These are phyloP conservation scores for Microdon myrmicae DNA, from an alignment of 2,888 invertebrate genomes.

Conservation along the genomic window DNA sequence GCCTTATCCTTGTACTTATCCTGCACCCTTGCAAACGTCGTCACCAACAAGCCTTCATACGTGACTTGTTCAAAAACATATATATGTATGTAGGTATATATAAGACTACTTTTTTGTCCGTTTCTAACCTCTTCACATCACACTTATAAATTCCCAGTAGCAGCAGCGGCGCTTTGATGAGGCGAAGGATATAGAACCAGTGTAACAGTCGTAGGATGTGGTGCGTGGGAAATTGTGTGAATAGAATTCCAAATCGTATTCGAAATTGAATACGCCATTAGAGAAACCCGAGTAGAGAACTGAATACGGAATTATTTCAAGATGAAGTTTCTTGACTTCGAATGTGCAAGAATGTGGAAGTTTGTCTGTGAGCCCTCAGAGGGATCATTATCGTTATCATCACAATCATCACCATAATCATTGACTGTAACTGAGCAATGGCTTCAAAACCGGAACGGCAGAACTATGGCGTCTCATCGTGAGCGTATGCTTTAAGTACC, in stretches of 20 bases:
- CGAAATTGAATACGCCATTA: slow-evolving; percentile 51
- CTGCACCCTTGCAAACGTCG: too few relatives aligned
- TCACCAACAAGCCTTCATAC: slow-evolving; percentile 22
- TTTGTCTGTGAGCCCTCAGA: slow-evolving; percentile 18
- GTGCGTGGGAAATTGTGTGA: slow-evolving; percentile 17
- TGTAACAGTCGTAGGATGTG: slow-evolving; percentile 1
- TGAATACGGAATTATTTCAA: slow-evolving; percentile 47
- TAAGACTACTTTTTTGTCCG: neutral
- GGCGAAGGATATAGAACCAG: neutral
- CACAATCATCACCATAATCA: slow-evolving; percentile 33
- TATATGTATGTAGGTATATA: slow-evolving; percentile 28
- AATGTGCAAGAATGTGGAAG: slow-evolving; percentile 3
- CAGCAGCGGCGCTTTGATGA: slow-evolving; percentile 14
- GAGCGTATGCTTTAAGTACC: slow-evolving; percentile 29
- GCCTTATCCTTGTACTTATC: neutral
- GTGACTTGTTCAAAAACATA: slow-evolving; percentile 50
- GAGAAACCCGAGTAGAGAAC: slow-evolving; percentile 37
- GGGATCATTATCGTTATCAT: slow-evolving; percentile 39
- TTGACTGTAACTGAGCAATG: neutral
- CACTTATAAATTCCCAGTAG: slow-evolving; percentile 1
- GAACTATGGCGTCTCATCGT: slow-evolving; percentile 13
- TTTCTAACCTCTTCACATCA: slow-evolving; percentile 13
- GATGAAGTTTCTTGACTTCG: slow-evolving; percentile 33
- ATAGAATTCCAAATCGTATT: slow-evolving; percentile 46
- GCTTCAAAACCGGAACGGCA: slow-evolving; percentile 21